These are phyloP conservation scores for Hofmannophila pseudospretella DNA, from an alignment of 2,888 invertebrate genomes.

Conservation along the genomic window DNA sequence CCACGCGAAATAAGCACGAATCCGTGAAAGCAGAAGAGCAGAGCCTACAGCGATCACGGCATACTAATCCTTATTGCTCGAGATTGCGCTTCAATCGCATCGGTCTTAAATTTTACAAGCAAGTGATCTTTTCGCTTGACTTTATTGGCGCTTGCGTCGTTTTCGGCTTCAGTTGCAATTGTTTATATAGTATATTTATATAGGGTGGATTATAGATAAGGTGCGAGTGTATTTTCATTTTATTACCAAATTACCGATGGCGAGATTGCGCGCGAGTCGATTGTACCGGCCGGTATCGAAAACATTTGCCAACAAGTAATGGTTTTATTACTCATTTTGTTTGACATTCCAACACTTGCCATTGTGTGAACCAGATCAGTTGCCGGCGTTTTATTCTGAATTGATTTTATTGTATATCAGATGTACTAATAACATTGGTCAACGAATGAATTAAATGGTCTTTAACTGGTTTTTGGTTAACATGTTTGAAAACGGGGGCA, in stretches of 20 bases:
- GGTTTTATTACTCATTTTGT: slow-evolving; percentile 59
- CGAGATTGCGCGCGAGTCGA: slow-evolving; percentile 56
- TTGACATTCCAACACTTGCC: slow-evolving; percentile 33
- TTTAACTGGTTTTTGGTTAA: background rate
- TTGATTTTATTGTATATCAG: background rate
- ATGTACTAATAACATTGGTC: background rate
- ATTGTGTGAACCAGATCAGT: slow-evolving; percentile 1
- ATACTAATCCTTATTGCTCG: slow-evolving; percentile 46
- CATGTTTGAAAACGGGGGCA: too few species aligned
- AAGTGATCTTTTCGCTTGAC: slow-evolving; percentile 24
- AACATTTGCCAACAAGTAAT: slow-evolving; percentile 70
- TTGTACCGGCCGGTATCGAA: slow-evolving; percentile 54
- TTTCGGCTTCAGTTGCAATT: slow-evolving; percentile 37
- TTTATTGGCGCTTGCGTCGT: slow-evolving; percentile 10
- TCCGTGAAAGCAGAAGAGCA: slow-evolving; percentile 47
- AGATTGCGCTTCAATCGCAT: slow-evolving; percentile 28
- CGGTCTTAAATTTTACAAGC: slow-evolving; percentile 15
- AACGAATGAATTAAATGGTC: background rate
- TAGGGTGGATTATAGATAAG: slow-evolving; percentile 73
- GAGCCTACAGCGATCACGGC: slow-evolving; percentile 23
- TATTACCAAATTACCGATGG: slow-evolving; percentile 79
- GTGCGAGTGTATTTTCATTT: slow-evolving; percentile 74
- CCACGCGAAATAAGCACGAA: slow-evolving; percentile 67
- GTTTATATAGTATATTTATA: slow-evolving; percentile 73
- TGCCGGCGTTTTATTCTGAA: background rate